Base-by-base conservation (phyloP, 1,140 invertebrate species). In the Lanistes nyassanus region DNA sequence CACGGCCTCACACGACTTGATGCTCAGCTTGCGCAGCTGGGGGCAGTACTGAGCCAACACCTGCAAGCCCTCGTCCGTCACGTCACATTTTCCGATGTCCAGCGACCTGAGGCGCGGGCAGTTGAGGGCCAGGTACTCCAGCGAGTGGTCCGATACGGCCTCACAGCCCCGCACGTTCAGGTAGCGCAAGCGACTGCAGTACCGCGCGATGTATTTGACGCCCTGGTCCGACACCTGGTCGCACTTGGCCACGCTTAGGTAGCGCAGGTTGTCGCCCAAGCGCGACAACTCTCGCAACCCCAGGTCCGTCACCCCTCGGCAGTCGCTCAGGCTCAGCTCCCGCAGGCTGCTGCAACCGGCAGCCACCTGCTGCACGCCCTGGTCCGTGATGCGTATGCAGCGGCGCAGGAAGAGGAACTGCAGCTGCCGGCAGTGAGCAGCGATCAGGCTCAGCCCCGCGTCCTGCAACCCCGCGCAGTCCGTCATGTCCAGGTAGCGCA, bases 31-130 rank as follows among this genome's bases (percentile, higher is more conserved):
- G 86, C 96, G 95, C 39, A 98, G 89, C 85, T 97, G 96, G 0
- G 95, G 95, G 89, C 96, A 97, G 81, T 95, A 94, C 80, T 95
- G 94, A 1, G 95, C 95, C 0, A 98, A 90, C 2, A 94, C 93
- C 80, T 94, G 91, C 21, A 98, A 91, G 0, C 95, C 95, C 2
- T 94, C 92, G 88, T 97, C 95, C 51, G 95, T 96, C 0, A 97
- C 93, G 88, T 97, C 96, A 90, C 96, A 97, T 85, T 97, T 97
- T 11, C 96, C 96, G 56, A 97, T 93, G 84, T 97, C 96, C 0
- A 97, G 88, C 0, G 96, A 96, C 39, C 95, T 89, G 39, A 97
- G 89, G 64, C 95, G 90, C 0, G 94, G 94, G 87, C 96, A 97
- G 23, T 93, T 94, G 60, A 94, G 91, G 0, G 95, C 95, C 53